phyloP scores from a whole-genome alignment of 37 sponge, comb jelly and placozoan genomes.

The Corticium candelabrum region DNA sequence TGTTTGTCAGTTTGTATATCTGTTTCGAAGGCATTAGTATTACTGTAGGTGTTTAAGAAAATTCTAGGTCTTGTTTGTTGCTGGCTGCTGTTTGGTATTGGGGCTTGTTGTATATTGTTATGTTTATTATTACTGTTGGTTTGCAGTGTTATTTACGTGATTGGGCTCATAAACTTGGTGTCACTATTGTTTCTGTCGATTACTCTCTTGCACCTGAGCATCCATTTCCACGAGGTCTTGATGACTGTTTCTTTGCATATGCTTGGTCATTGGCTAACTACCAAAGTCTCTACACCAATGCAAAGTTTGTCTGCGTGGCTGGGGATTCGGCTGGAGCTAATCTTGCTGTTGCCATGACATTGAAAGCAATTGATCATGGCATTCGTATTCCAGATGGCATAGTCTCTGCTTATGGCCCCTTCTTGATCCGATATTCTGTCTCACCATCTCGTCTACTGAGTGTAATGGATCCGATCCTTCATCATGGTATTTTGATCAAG shows the following conservation, averaged over 20 bases:
- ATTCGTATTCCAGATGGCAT: conserved; percentile 69
- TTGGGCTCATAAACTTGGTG: conserved; percentile 72
- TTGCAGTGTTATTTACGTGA: conserved; percentile 64
- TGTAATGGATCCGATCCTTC: conserved; percentile 76
- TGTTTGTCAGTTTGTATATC: neutral
- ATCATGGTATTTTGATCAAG: conserved; percentile 61
- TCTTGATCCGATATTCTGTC: conserved; percentile 10
- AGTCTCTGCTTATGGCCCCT: conserved; percentile 58
- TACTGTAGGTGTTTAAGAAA: too few relatives aligned
- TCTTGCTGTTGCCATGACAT: conserved; percentile 47
- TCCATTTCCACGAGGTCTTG: conserved; percentile 80
- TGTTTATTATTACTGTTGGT: neutral
- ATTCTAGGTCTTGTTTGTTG: too few relatives aligned
- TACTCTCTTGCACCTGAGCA: conserved; percentile 86
- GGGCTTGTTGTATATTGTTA: too few relatives aligned
- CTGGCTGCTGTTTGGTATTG: too few relatives aligned
- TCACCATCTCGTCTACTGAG: conserved; percentile 75
- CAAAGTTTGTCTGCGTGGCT: conserved; percentile 55
- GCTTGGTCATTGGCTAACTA: conserved; percentile 77
- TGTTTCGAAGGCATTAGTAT: too few relatives aligned
- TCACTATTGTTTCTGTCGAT: conserved; percentile 72
- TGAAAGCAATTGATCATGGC: conserved; percentile 64
- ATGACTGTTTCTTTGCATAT: conserved; percentile 81
- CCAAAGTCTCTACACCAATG: conserved; percentile 63
- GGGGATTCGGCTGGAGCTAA: conserved; percentile 97